Evolutionary conservation across 2,113 vertebrate species (phyloP).

Genomic region (Mastomys natalensis): DNA sequence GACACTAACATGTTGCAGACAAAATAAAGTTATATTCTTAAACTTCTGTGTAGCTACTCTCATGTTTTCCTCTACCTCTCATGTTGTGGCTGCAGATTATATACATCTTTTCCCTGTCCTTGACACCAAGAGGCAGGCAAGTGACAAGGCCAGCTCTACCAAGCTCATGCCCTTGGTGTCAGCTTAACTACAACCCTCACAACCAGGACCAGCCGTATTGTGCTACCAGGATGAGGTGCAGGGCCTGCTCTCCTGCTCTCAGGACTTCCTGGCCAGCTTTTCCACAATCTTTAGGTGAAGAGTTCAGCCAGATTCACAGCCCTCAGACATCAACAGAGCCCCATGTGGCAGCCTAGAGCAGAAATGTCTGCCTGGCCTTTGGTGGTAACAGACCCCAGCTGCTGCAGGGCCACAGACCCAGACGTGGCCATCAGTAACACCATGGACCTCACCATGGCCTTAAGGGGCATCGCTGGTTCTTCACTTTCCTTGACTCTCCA

Average conservation of each 20-base stretch:
- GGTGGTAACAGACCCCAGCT: too few relatives aligned
- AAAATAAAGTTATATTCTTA: not conserved
- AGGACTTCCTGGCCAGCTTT: not conserved
- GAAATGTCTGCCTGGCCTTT: not conserved
- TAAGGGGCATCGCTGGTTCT: not conserved
- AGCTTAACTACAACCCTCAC: accelerated
- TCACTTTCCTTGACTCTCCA: not conserved
- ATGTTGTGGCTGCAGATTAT: not conserved
- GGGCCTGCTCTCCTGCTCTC: not conserved
- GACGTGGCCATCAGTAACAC: not conserved
- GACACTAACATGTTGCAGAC: not conserved
- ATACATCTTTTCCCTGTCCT: not conserved
- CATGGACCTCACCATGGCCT: not conserved
- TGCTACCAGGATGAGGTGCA: not conserved
- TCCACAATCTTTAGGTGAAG: not conserved
- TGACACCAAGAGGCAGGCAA: not conserved
- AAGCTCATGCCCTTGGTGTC: not conserved
- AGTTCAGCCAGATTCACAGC: not conserved
- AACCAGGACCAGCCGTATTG: not conserved
- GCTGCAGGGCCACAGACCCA: not conserved
- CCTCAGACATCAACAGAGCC: not conserved
- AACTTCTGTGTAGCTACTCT: not conserved
- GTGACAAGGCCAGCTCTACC: not conserved
- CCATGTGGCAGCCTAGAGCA: not conserved
- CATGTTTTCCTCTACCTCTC: not conserved